Conservation (phyloP, 2,797 vertebrate species). For the Alectoris magna region DNA sequence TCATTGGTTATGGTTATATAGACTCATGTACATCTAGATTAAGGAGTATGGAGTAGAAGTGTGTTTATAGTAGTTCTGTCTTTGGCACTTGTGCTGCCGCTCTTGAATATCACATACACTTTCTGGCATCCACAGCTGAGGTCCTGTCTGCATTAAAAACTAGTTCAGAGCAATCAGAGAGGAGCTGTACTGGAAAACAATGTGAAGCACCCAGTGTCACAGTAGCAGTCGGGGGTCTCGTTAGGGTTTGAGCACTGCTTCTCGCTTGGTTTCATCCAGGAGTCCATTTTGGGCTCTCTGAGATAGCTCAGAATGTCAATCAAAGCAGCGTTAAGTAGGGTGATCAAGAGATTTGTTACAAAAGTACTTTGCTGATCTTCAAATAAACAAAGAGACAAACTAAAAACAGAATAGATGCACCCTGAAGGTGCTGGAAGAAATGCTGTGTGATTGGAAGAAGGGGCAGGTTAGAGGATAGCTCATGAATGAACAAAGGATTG, state of each 20-base stretch:
- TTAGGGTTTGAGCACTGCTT: background rate
- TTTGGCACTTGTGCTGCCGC: slow-evolving; percentile 51
- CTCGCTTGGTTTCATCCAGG: background rate
- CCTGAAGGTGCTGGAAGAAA: background rate
- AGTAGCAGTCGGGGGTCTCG: background rate
- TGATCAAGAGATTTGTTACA: background rate
- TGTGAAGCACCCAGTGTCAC: background rate
- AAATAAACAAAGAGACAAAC: background rate
- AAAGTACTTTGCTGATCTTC: background rate
- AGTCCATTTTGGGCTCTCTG: background rate
- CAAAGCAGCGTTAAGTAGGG: background rate
- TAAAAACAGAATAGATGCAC: background rate
- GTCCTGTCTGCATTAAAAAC: slow-evolving; percentile 51
- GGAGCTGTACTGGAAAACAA: background rate
- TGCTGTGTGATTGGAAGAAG: background rate
- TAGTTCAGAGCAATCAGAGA: slow-evolving; percentile 28
- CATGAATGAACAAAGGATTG: background rate
- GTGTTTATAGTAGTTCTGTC: slow-evolving; percentile 51
- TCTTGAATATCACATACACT: slow-evolving; percentile 52
- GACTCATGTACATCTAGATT: slow-evolving; percentile 33
- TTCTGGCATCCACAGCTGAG: slow-evolving; percentile 28
- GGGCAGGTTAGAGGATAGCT: background rate
- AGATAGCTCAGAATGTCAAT: background rate
- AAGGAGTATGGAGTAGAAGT: slow-evolving; percentile 18
- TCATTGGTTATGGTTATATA: slow-evolving; percentile 39